phyloP scores from a whole-genome alignment of 2,797 vertebrate species.

The Propithecus perrieri region DNA sequence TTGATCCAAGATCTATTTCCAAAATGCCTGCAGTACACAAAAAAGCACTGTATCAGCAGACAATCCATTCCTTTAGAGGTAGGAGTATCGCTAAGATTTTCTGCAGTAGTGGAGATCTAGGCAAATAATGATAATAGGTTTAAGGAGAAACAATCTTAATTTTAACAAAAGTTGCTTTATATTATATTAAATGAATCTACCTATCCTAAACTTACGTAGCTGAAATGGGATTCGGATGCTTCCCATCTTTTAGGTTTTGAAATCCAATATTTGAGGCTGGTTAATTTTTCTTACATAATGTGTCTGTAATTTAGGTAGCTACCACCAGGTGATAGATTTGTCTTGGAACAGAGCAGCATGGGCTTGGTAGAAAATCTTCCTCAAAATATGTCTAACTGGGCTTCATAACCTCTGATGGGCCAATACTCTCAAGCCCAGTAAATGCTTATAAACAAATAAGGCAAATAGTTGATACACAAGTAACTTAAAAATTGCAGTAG shows the following conservation, averaged over 20 bases:
- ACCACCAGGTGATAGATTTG: background rate
- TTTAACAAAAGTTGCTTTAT: constrained; percentile 16
- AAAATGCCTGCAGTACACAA: constrained; percentile 69
- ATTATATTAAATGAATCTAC: background rate
- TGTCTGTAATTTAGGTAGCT: background rate
- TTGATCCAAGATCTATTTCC: constrained; percentile 73
- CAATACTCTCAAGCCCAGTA: background rate
- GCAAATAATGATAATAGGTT: constrained; percentile 49
- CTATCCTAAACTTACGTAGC: background rate
- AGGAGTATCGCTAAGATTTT: constrained; percentile 52
- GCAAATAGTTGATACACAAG: background rate
- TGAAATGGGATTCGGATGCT: background rate
- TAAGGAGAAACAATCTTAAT: constrained; percentile 56
- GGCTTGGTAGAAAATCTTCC: background rate
- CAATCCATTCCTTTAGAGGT: constrained; percentile 45
- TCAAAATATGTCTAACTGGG: background rate
- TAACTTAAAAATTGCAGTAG: background rate
- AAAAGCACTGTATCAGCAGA: constrained; percentile 62
- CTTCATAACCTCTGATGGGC: background rate
- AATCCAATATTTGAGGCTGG: background rate
- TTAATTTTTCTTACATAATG: background rate
- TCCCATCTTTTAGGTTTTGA: background rate
- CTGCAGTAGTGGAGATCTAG: background rate
- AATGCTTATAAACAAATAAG: background rate
- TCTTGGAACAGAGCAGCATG: background rate